Base-by-base conservation (phyloP, 2,888 invertebrate genomes). In the Ochropacha duplaris region DNA sequence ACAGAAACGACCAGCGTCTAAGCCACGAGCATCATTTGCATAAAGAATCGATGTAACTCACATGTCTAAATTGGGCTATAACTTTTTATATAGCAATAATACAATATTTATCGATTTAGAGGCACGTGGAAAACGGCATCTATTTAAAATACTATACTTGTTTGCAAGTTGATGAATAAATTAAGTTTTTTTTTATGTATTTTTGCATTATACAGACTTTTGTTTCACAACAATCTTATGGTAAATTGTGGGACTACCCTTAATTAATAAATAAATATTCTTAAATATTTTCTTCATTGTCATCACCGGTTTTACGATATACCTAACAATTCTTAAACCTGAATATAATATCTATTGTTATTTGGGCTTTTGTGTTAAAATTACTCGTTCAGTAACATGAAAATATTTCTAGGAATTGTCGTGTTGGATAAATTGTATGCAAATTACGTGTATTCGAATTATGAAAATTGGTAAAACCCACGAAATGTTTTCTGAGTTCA, bases 121-220 rank as follows among this genome's bases (percentile, higher is more conserved):
- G 54, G 64, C 78, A 79, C 79, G 77, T 65, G 69, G 64, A 63
- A 64, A 62, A 63, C 69, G 70, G 72, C 70, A 66, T 66, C 67
- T n/a, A 65, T 50, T 60, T 66, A 68, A 80, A 75, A 82, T 79
- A 74, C 70, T 59, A 71, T 55, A 59, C 60, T 57, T 54, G 66
- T 64, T 61, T 64, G 57, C 59, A 56, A 55, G 59, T 61, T 57
- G 59, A n/a, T 61, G 76, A 74, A 78, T 76, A 76, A 67, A 61
- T 58, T 66, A 12, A 74, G 60, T 62, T 60, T 66, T 57, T n/a
- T n/a, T n/a, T n/a, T n/a, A n/a, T n/a, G n/a, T n/a, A n/a, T n/a
- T n/a, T n/a, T n/a, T n/a, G n/a, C n/a, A n/a, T n/a, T n/a, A n/a
- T n/a, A n/a, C n/a, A n/a, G n/a, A n/a, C n/a, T n/a, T n/a, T n/a